Base-by-base conservation (phyloP, 2,888 invertebrate genomes). In the Idaea biselata region DNA sequence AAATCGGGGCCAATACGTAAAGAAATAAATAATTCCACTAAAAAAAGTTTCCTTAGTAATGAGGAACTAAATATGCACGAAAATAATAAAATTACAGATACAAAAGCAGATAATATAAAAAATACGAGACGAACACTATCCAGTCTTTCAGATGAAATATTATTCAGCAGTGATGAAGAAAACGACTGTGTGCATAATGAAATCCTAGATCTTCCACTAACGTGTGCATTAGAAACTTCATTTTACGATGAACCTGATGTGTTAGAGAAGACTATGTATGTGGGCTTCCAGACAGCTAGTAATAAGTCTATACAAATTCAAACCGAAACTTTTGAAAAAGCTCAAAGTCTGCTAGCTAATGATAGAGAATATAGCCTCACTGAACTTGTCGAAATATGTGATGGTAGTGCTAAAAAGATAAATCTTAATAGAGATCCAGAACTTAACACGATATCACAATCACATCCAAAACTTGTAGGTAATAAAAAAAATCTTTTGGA, bases 151-250 rank as follows among this genome's bases (percentile, higher is more conserved):
- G 89, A 90, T 68, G 87, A 87, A 71, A 86, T 89, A 55, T 66
- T 91, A 18, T 90, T 91, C 62, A 91, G 88, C 60, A 89, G 89
- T 73, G 91, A 91, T 75, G 91, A 92, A 78, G 90, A 89, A 76
- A 73, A 75, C 62, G 77, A 79, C 59, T 76, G 74, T 61, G 55
- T 73, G 25, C 72, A 80, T 25, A 79, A 77, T 71, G 69, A 78
- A 60, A 66, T 73, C 6, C 72, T 81, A 69, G 82, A 87, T 55
- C 68, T 89, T 54, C 87, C 89, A n/a, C 73, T 87, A 8, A 89
- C 90, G 8, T 86, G 85, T 76, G 82, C 82, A 1, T 74, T 89
- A 69, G 81, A 86, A 73, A 85, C 82, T 1, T 86, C 84, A 5
- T 84, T 82, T 68, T 78, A 81, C 65, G 73, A 85, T 14, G 67